Evolutionary conservation across 2,888 invertebrate species (phyloP), one percentile per base, ranked within the genome.

Genomic region (Drosophila austrosaltans): DNA sequence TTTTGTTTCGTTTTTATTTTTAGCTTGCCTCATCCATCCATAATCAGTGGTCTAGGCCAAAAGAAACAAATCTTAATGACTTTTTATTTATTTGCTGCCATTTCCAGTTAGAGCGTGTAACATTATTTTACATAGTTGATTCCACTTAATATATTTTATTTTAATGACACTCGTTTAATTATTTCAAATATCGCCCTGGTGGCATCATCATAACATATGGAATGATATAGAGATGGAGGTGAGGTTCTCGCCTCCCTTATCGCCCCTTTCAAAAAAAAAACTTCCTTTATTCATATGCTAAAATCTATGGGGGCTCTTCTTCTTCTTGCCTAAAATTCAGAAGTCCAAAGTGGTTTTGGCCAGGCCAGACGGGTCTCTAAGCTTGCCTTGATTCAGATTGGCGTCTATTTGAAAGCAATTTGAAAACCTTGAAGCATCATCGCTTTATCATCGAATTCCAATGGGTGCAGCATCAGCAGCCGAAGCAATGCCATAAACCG

Each of bases 71-170:
- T 81, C 75, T 72, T 85, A 85, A 86, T 87, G 89, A 89, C 75
- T 76, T 77, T 77, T 74, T 87, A 87, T 87, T 87, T 88, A 87
- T 87, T 77, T 81, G 72, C 76, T 79, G 81, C 75, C 81, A 75
- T 88, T 83, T 83, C 64, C 62, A 63, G 75, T 39, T 74, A 28
- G 63, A 81, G 77, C 77, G 80, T 86, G 89, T 86, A 89, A 88
- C 83, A 88, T 71, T 72, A 76, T 64, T 86, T 89, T 83, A 88
- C 88, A 89, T 86, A 72, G 82, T 78, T 69, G 59, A 71, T 69
- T 74, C 69, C 80, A 74, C 72, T 69, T 72, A 58, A 48, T 48
- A 48, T 48, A 48, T 48, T 48, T 48, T 48, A 62, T 56, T 80
- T 80, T 77, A 75, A 81, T 75, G 85, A 69, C 78, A 70, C 69